Base-by-base conservation (phyloP, 2,888 invertebrate genomes). In the Apotomis turbidana region DNA sequence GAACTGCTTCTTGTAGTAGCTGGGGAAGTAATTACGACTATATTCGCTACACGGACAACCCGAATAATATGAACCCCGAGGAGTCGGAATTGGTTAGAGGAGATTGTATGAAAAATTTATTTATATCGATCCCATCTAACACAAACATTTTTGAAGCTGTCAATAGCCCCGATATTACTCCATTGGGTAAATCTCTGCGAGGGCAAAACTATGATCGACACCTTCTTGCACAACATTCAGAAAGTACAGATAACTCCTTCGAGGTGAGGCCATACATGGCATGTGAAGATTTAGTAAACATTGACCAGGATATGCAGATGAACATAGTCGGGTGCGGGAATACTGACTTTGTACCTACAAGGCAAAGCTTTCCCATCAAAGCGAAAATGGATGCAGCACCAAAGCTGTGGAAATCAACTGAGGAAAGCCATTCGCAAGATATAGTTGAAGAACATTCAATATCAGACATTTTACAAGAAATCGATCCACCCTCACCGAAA, bases 321-420 rank as follows among this genome's bases (percentile, higher is more conserved):
- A 88, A 90, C 76, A 88, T 86, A 71, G 80, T 90, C 63, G 87
- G 89, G 27, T 87, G 79, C 76, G 84, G 84, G 54, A 86, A 85
- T 69, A 82, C 80, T n/a, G 91, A 90, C 79, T 91, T 87, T 76
- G 76, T 91, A 80, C 76, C 90, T 75, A 94, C 94, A 49, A 91
- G 96, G 44, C 95, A 95, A 78, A 96, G 96, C 83, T 95, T 95
- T 86, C 96, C 96, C 6, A 94, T 94, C 73, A 94, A 95, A 82
- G 94, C 94, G 12, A 91, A 86, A 78, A 87, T 80, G 73, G 90
- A 90, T 60, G 74, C 80, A 9, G 78, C 85, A 6, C 85, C 87
- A 13, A 93, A 93, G 75, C 85, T 83, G 46, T 93, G 93, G 93
- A 93, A 91, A 78, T 93, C 93, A 5, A 87, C 90, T 27, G 93